phyloP scores from a whole-genome alignment of 2,797 vertebrate genomes.

The Sebastes glaucus region DNA sequence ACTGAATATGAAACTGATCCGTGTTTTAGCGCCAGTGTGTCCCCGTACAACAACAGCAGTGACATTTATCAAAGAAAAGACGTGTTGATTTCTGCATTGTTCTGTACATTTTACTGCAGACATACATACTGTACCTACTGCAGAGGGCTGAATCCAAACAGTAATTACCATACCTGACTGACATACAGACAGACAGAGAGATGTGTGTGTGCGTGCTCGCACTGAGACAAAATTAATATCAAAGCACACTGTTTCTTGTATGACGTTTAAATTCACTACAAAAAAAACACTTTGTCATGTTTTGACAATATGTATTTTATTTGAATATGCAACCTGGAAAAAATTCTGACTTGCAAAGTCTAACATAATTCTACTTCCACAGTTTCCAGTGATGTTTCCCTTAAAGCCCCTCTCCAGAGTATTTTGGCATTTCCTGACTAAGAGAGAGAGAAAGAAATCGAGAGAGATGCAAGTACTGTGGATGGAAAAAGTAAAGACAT shows the following conservation, averaged over 20 bases:
- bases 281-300: background rate
- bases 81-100: conserved; percentile 49
- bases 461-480: conserved; percentile 17
- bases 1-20: conserved; percentile 38
- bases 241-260: background rate
- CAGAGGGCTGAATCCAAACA: conserved; percentile 56
- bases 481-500: conserved; percentile 67
- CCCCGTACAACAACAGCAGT: conserved; percentile 6
- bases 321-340: background rate
- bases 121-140: conserved; percentile 7
- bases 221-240: background rate
- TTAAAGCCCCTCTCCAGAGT: too few relatives aligned
- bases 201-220: background rate
- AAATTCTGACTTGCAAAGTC: background rate
- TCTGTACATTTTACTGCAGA: conserved; percentile 35
- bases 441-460: background rate
- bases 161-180: conserved; percentile 67
- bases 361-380: background rate
- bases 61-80: conserved; percentile 25
- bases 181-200: conserved; percentile 26
- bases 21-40: conserved; percentile 14
- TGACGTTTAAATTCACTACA: background rate
- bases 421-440: too few relatives aligned
- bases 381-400: background rate
- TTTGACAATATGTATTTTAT: too few relatives aligned